Evolutionary conservation across 2,797 vertebrate species (phyloP), one percentile per base, ranked within the genome.

Genomic region (Denticeps clupeoides): DNA sequence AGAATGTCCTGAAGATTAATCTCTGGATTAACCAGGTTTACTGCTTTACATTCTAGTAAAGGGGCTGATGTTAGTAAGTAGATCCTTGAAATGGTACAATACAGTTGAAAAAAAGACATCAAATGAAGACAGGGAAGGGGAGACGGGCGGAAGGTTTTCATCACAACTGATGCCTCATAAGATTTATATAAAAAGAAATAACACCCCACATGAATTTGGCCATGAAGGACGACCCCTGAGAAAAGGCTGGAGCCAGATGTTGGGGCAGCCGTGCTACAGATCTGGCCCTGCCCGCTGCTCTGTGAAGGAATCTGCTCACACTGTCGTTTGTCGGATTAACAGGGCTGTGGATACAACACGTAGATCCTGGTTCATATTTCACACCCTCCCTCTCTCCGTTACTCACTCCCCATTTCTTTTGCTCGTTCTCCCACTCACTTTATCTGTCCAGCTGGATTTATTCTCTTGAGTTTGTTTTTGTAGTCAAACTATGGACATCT

Each of bases 321-420:
- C 63, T 67, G 68, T 74, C 71, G 56, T 78, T 79, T 72, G 77
- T 78, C 63, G 68, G 80, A 82, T 81, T 83, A 81, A 66, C 67
- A 13, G 51, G 61, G 53, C 68, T 55, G 77, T 74, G 60, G 67
- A n/a, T 74, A 55, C 81, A 84, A 81, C 78, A 77, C 45, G 51
- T 63, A 64, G 77, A 84, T 80, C 68, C 58, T 65, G 60, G 80
- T 80, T 60, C 43, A 24, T 67, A 60, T 52, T 59, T 74, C 15
- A 19, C 4, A 41, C 38, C 18, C 19, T 41, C 5, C 12, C 3
- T 19, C 21, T 7, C 16, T 41, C 15, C 8, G 24, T 28, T 24
- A 19, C 10, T 31, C 23, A 3, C 12, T 26, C 11, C 13, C 5
- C n/a, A 3, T 18, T 9, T 12, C 44, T 12, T 8, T 16, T 27